Evolutionary conservation across 2,797 vertebrate genomes (phyloP).

Genomic region (Syndactyla subalaris): DNA sequence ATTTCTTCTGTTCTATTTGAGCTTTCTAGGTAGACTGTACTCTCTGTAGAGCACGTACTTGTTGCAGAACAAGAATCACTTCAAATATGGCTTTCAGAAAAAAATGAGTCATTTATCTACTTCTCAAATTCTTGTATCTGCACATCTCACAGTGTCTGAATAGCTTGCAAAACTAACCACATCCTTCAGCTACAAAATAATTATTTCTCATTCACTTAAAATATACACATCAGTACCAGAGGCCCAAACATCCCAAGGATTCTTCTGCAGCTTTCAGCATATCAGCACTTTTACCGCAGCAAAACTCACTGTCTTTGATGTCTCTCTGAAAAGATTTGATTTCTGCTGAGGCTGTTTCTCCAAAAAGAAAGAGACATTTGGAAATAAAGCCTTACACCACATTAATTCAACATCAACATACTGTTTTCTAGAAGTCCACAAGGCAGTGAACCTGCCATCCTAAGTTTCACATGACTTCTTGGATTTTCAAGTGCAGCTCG

Average conservation of each 20-base stretch:
- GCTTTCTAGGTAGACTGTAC: not conserved
- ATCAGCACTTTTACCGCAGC: constrained; percentile 2
- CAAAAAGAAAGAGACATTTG: constrained; percentile 9
- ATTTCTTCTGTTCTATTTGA: constrained; percentile 14
- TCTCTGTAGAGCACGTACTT: not conserved
- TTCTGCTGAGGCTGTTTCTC: constrained; percentile 15
- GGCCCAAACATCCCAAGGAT: constrained; percentile 39
- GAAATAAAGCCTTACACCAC: constrained; percentile 35
- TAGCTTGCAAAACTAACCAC: constrained; percentile 20
- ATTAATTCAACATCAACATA: not conserved
- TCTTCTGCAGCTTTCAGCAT: not conserved
- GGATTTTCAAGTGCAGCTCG: not conserved
- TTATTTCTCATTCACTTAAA: constrained; percentile 67
- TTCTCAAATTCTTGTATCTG: not conserved
- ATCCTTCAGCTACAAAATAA: constrained; percentile 35
- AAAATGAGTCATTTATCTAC: constrained; percentile 1
- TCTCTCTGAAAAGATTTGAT: constrained; percentile 55
- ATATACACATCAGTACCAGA: constrained; percentile 25
- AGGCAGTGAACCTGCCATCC: not conserved
- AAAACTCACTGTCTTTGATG: constrained; percentile 37
- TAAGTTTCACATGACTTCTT: not conserved
- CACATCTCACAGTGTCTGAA: constrained; percentile 24
- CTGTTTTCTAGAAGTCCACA: not conserved
- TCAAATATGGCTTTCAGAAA: not conserved
- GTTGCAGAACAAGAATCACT: not conserved